A percentile compares a stretch with the other conserved stretches of the same genome.
Conservation (phyloP, 1,140 invertebrate genomes). For the Drosophila lacteicornis region DNA sequence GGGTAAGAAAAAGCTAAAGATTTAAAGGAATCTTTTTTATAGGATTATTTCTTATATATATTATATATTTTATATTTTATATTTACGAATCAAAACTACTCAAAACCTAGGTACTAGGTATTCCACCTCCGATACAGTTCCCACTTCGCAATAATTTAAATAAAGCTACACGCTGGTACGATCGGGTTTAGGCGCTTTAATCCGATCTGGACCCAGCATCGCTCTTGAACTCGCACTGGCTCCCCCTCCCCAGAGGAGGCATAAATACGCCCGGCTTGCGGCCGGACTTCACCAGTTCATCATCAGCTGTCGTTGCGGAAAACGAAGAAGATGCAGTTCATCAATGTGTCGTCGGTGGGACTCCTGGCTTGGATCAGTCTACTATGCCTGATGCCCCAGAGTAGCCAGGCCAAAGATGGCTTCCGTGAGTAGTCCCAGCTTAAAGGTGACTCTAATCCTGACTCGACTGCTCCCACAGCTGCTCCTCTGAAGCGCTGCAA, state of each 20-base stretch:
- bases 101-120: not conserved
- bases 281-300: constrained; percentile 13
- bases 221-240: constrained; percentile 15
- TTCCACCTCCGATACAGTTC: not conserved
- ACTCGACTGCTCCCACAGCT: constrained; percentile 48
- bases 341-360: not conserved
- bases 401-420: not conserved
- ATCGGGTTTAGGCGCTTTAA: constrained; percentile 6
- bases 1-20: too few species aligned
- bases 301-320: constrained; percentile 22
- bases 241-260: constrained; percentile 17
- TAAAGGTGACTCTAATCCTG: not conserved
- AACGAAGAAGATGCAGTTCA: constrained; percentile 1
- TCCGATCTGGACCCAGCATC: constrained; percentile 9
- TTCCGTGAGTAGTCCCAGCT: constrained; percentile 32
- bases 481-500: constrained; percentile 43
- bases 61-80: not conserved
- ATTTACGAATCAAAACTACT: not conserved
- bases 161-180: not conserved
- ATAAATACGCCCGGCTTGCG: constrained; percentile 30
- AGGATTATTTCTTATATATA: not conserved
- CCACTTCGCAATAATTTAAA: not conserved
- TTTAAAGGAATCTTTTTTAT: too few species aligned
- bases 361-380: not conserved
- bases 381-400: not conserved